These are phyloP conservation scores for Hyles vespertilio DNA, from an alignment of 1,140 invertebrate genomes.

Conservation along the genomic window DNA sequence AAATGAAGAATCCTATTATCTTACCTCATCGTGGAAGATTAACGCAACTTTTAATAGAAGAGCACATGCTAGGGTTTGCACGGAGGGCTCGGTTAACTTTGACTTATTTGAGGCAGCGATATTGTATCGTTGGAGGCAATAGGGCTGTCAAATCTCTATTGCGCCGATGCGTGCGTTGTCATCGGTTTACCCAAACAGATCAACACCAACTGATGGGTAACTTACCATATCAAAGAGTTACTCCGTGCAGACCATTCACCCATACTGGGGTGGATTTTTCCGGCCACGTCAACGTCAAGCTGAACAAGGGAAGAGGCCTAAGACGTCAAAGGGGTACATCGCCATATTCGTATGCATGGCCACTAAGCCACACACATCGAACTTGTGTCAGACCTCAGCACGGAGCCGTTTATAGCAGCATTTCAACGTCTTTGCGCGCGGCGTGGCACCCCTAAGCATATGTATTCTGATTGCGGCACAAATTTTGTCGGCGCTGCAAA, in stretches of 20 bases:
- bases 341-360: background rate
- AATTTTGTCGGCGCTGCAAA: slow-evolving; percentile 3
- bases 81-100: too few species aligned
- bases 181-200: too few species aligned
- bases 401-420: background rate
- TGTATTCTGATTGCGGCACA: slow-evolving; percentile 1
- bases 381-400: background rate
- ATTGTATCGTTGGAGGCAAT: too few species aligned
- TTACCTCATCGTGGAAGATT: too few species aligned
- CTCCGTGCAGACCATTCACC: background rate
- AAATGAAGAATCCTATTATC: too few species aligned
- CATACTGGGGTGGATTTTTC: background rate
- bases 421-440: background rate
- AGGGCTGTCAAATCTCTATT: too few species aligned
- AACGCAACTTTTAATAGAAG: too few species aligned
- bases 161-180: too few species aligned
- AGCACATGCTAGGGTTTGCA: too few species aligned
- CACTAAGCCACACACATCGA: background rate
- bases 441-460: background rate
- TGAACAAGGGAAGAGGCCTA: background rate
- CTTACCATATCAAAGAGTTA: too few species aligned
- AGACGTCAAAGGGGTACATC: background rate
- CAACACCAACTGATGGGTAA: too few species aligned
- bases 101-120: too few species aligned
- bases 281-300: background rate